These are phyloP conservation scores for Oscheius sp. DNA, from an alignment of 2,888 invertebrate genomes.

Conservation along the genomic window DNA sequence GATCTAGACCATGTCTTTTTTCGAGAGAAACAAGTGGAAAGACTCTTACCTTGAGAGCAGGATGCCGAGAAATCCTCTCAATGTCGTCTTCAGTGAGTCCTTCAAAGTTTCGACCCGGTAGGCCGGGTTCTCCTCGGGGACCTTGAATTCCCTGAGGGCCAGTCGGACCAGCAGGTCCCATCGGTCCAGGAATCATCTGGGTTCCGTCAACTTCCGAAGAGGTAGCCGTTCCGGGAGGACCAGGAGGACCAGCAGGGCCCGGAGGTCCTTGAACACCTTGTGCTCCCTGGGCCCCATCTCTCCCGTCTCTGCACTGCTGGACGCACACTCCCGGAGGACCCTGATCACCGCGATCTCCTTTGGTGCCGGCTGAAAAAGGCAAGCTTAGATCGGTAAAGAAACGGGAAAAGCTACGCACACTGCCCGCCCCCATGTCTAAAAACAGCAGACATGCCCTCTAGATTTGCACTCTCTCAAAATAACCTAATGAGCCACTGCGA, in stretches of 20 bases:
- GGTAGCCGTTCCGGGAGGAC: conserved; percentile 50
- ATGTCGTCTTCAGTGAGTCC: conserved; percentile 67
- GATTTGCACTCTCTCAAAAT: conserved; percentile 4
- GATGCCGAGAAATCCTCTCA: conserved; percentile 63
- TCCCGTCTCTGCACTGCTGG: conserved; percentile 54
- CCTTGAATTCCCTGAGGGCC: conserved; percentile 54
- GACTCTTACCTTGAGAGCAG: conserved; percentile 68
- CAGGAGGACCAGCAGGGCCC: conserved; percentile 52
- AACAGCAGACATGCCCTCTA: conserved; percentile 18
- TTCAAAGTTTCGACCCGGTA: conserved; percentile 51
- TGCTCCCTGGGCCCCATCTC: conserved; percentile 55
- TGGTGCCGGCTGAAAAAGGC: conserved; percentile 8
- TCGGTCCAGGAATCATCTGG: conserved; percentile 43
- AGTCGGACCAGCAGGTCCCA: conserved; percentile 48
- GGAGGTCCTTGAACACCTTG: conserved; percentile 59
- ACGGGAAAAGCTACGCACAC: not conserved
- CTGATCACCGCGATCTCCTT: conserved; percentile 50
- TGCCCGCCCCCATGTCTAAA: not conserved
- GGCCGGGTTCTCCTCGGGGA: conserved; percentile 44
- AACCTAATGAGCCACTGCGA: conserved; percentile 20
- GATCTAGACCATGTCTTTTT: not conserved
- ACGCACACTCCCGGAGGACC: conserved; percentile 61
- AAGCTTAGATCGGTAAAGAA: not conserved
- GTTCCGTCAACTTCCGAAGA: conserved; percentile 20
- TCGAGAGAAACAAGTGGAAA: too few relatives aligned